Conservation (phyloP, 2,113 vertebrate species). For the Myanophis thanlyinensis region DNA sequence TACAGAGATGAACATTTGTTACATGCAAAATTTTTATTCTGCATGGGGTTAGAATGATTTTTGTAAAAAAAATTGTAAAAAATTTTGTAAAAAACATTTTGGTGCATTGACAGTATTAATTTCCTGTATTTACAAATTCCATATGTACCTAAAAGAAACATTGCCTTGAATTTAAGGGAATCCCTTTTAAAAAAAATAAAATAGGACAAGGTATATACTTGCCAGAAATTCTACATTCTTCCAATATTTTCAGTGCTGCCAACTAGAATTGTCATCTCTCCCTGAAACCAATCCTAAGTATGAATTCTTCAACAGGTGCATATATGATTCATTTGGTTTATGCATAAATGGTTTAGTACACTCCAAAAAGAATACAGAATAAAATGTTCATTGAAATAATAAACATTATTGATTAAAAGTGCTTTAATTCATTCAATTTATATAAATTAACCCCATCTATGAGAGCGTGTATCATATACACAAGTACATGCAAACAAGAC, state of each 20-base stretch:
- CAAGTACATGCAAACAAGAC: not conserved
- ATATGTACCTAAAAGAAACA: not conserved
- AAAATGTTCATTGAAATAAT: not conserved
- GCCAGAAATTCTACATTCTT: not conserved
- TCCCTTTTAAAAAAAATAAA: not conserved
- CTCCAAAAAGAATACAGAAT: not conserved
- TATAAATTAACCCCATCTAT: not conserved
- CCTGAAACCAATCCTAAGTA: not conserved
- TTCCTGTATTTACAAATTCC: not conserved
- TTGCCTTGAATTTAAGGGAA: not conserved
- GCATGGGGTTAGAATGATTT: not conserved
- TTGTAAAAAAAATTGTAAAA: too few species aligned
- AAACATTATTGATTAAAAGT: not conserved
- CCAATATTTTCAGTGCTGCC: not conserved
- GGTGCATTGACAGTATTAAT: not conserved
- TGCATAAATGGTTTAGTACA: not conserved
- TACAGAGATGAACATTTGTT: not conserved
- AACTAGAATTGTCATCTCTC: not conserved
- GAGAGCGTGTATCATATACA: not conserved
- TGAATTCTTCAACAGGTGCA: not conserved
- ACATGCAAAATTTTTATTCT: not conserved
- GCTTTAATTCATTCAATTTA: not conserved
- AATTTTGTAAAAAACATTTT: not conserved
- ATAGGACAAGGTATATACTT: not conserved
- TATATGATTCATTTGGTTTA: not conserved